Conservation (phyloP, 2,113 vertebrate genomes). For the Aegotheles bennettii region DNA sequence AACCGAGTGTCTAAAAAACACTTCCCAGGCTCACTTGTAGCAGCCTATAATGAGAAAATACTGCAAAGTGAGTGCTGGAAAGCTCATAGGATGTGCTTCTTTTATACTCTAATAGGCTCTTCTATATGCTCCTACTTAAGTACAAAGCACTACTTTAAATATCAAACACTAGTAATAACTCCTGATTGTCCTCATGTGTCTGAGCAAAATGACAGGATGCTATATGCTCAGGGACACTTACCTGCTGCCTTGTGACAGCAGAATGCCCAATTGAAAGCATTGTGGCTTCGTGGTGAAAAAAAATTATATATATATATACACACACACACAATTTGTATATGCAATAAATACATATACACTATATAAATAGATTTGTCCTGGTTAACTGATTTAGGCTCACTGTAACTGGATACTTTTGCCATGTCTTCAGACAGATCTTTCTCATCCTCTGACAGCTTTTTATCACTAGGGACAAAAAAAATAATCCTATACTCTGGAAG, state of each 20-base stretch:
- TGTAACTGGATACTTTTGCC: background rate
- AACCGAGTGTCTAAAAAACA: background rate
- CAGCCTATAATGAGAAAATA: background rate
- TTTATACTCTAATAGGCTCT: background rate
- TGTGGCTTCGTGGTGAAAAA: background rate
- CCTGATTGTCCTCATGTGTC: background rate
- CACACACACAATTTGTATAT: background rate
- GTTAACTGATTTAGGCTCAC: background rate
- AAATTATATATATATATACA: background rate
- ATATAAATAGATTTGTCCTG: background rate
- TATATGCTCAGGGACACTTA: background rate
- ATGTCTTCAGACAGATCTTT: background rate
- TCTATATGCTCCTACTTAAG: background rate
- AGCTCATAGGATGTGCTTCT: background rate
- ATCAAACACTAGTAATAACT: background rate
- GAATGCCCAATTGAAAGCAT: background rate
- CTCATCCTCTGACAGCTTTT: background rate
- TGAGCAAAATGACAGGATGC: background rate
- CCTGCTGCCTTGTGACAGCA: background rate
- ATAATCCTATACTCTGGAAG: background rate
- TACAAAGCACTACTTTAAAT: background rate
- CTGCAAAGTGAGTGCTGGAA: background rate
- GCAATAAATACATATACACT: background rate
- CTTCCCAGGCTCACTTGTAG: background rate
- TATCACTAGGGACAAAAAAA: background rate